Evolutionary conservation across 2,888 invertebrate genomes (phyloP).

Genomic region (Megastigmus dorsalis): DNA sequence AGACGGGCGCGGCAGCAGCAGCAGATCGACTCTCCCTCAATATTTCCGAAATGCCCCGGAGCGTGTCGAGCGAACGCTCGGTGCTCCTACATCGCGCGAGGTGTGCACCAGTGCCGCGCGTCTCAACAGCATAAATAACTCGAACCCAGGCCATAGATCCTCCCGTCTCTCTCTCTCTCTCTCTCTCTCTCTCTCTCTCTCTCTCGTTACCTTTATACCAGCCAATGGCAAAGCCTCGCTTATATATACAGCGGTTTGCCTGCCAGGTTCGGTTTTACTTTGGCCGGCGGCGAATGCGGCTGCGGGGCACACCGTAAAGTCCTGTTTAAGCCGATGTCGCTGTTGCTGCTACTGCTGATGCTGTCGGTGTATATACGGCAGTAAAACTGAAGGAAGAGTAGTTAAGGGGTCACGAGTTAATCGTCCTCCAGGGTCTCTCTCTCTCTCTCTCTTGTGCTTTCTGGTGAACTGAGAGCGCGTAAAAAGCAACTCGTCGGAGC

Average conservation of each 20-base stretch:
- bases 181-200: neutral
- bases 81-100: slow-evolving; percentile 1
- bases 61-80: slow-evolving; percentile 43
- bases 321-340: neutral
- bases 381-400: too few relatives aligned
- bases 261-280: neutral
- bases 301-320: slow-evolving; percentile 8
- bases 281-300: neutral
- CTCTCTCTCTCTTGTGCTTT: too few relatives aligned
- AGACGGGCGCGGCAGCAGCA: too few relatives aligned
- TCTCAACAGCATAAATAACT: slow-evolving; percentile 38
- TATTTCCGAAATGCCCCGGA: slow-evolving; percentile 29
- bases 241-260: neutral
- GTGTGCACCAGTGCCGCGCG: neutral
- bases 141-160: slow-evolving; percentile 9
- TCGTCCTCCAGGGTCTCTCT: too few relatives aligned
- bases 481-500: too few relatives aligned
- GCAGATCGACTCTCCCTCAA: too few relatives aligned
- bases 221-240: neutral
- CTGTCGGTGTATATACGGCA: too few relatives aligned
- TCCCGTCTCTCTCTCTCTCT: neutral
- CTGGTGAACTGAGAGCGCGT: too few relatives aligned
- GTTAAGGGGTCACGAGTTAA: too few relatives aligned
- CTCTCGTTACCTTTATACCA: too few relatives aligned
- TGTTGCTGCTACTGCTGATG: too few relatives aligned